Conservation (phyloP, 2,113 vertebrate genomes). For the Myanophis thanlyinensis region DNA sequence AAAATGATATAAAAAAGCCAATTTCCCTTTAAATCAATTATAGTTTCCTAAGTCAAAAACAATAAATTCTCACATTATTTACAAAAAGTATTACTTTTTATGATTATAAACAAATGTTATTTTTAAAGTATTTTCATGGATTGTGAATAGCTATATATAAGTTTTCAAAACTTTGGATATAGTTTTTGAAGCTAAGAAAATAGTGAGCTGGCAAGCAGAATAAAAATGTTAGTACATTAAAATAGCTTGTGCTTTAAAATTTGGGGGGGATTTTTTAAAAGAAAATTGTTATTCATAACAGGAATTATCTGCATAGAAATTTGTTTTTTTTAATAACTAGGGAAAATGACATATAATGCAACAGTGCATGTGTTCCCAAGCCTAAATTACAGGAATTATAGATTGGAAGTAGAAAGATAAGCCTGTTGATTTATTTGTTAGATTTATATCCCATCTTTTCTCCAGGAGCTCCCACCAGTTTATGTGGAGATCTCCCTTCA, state of each 20-base stretch:
- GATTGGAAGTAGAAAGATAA: conserved; percentile 63
- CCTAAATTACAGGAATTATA: conserved; percentile 79
- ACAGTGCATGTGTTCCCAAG: conserved; percentile 84
- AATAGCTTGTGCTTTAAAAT: not conserved
- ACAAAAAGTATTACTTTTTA: not conserved
- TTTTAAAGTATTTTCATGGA: conserved; percentile 45
- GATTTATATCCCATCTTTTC: conserved; percentile 63
- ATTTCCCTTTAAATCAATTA: not conserved
- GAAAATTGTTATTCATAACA: conserved; percentile 98
- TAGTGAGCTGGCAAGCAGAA: conserved; percentile 23
- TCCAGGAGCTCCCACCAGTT: not conserved
- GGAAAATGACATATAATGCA: conserved; percentile 82
- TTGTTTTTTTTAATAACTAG: conserved; percentile 99
- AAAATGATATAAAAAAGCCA: not conserved
- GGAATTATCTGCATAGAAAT: conserved; percentile 90
- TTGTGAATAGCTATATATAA: not conserved
- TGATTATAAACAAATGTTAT: conserved; percentile 22
- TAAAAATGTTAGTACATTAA: conserved; percentile 31
- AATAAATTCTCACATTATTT: conserved; percentile 5
- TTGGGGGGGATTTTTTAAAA: conserved; percentile 66
- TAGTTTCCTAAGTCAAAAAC: conserved; percentile 21
- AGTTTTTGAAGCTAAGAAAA: conserved; percentile 37
- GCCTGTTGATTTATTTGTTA: conserved; percentile 61
- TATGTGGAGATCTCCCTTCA: not conserved
- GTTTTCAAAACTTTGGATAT: not conserved